Conservation (phyloP, 2,113 vertebrate genomes). For the Coracopsis vasa region DNA sequence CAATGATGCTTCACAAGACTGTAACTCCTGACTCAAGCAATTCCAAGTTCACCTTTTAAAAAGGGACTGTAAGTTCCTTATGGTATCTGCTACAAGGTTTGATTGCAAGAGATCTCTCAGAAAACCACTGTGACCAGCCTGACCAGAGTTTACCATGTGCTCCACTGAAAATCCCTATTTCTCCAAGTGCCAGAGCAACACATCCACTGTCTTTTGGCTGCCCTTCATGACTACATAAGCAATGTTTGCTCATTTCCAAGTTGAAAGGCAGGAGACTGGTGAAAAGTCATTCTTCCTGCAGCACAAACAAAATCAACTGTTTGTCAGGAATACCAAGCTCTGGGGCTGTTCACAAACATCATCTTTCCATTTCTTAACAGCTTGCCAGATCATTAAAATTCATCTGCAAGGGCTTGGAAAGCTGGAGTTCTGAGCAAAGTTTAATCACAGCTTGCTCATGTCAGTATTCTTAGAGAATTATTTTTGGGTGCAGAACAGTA, state of each 20-base stretch:
- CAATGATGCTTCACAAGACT: background rate
- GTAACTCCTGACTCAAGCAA: background rate
- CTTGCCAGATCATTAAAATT: constrained; percentile 30
- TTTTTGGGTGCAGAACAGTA: constrained; percentile 32
- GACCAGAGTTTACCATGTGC: background rate
- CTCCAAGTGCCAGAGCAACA: background rate
- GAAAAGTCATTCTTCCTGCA: background rate
- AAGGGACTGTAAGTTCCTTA: background rate
- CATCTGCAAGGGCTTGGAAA: background rate
- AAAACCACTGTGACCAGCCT: background rate
- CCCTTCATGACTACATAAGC: background rate
- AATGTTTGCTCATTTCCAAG: background rate
- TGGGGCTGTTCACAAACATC: background rate
- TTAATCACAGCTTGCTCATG: constrained; percentile 31
- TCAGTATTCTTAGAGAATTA: constrained; percentile 30
- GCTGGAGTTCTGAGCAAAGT: background rate
- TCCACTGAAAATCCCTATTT: background rate
- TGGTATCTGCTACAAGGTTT: background rate
- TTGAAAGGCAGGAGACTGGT: background rate
- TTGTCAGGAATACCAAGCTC: background rate
- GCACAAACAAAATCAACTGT: background rate
- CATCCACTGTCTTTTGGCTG: background rate
- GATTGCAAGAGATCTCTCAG: background rate
- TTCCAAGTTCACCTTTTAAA: background rate
- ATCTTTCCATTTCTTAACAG: background rate